Evolutionary conservation across 2,113 vertebrate genomes (phyloP), one percentile per base, ranked within the genome.

Genomic region (Perca fluviatilis): DNA sequence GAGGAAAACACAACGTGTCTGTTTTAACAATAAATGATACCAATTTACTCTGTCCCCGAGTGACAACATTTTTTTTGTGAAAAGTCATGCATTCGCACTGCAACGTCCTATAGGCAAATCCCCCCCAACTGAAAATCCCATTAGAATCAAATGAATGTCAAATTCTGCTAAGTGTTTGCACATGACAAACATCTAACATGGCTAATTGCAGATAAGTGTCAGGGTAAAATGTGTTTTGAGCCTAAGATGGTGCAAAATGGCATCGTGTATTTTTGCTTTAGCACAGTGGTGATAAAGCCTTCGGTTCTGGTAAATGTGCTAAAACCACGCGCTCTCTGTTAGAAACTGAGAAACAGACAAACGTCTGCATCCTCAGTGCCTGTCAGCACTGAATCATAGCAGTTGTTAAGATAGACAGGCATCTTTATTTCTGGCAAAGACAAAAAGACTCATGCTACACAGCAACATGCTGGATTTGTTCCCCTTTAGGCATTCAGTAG

Each of bases 81-180:
- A 76, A 50, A 74, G 63, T 79, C 71, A 56, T 83, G 63, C 25
- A 30, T 82, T 88, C 30, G 49, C 53, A 10, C 64, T 65, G 83
- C 63, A 76, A 53, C 75, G 66, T 80, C 79, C 82, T 81, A 67
- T 85, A 77, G 83, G 81, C 85, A 84, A 43, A 71, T 25, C 43
- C 60, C 79, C 62, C 57, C 86, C 84, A 50, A 79, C 80, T 81
- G 83, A 83, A 91, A 83, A 89, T 73, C 81, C 87, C 81, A 87
- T 92, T 90, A 86, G 72, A 83, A 82, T 87, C 80, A 88, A 86
- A 88, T 82, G 82, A 89, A 80, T 86, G 86, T 87, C 85, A 83
- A 78, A 84, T 80, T 71, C 74, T 74, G 74, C 86, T 72, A 79
- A 83, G 83, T 89, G 82, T 90, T 86, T 86, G 71, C 90, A 88